Conservation (phyloP, 2,888 invertebrate species). For the Cerastoderma edule region DNA sequence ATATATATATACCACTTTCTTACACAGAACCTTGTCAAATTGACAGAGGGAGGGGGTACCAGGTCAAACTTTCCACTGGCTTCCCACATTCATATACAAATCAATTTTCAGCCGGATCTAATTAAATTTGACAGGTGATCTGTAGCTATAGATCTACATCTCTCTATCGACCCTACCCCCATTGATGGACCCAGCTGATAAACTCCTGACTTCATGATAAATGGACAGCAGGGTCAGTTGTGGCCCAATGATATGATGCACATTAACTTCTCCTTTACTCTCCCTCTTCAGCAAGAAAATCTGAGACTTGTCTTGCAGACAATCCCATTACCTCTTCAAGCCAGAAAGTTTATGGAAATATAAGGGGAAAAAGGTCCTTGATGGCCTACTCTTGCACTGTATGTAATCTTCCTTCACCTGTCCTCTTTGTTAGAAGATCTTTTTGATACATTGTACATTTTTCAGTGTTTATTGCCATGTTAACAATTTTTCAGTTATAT, state of each 20-base stretch:
- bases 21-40: no score
- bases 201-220: conserved; percentile 3
- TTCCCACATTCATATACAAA: neutral
- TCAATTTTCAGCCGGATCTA: neutral
- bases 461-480: no score
- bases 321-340: no score
- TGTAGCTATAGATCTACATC: neutral
- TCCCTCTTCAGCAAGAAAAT: neutral
- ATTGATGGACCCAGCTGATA: neutral
- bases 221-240: conserved; percentile 4
- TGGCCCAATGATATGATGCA: no score
- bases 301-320: neutral
- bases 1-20: no score
- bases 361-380: neutral
- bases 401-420: no score
- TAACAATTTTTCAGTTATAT: no score
- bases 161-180: neutral
- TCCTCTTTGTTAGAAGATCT: no score
- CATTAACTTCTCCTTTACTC: neutral
- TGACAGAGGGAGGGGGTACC: no score
- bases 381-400: no score
- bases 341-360: neutral
- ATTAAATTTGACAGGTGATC: conserved; percentile 15
- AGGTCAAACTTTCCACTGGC: no score
- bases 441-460: no score